A percentile compares a stretch with the other conserved stretches of the same genome.
phyloP scores from a whole-genome alignment of 2,113 vertebrate genomes.

The Aegithalos caudatus region DNA sequence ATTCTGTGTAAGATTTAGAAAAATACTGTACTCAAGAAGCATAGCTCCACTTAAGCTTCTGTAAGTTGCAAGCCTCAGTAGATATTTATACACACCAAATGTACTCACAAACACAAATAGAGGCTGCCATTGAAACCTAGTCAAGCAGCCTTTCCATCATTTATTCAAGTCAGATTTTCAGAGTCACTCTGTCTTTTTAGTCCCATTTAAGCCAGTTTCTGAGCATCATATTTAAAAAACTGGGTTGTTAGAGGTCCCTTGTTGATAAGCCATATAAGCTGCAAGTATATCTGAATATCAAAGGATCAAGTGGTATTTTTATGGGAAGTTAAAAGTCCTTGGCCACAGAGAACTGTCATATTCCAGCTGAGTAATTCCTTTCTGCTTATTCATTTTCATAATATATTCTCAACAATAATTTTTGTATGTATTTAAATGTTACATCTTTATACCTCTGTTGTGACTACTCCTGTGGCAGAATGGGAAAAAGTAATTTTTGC shows the following conservation, averaged over 20 bases:
- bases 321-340: not conserved
- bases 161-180: not conserved
- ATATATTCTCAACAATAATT: not conserved
- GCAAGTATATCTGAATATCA: not conserved
- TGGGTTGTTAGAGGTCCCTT: not conserved
- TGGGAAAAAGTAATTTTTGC: not conserved
- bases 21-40: too few species aligned
- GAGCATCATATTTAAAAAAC: not conserved
- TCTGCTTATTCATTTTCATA: not conserved
- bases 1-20: not conserved
- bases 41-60: not conserved
- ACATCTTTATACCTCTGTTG: not conserved
- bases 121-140: not conserved
- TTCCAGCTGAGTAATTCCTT: not conserved
- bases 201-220: not conserved
- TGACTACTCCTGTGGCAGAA: not conserved
- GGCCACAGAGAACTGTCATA: not conserved
- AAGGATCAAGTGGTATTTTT: not conserved
- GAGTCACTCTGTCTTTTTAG: not conserved
- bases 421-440: not conserved
- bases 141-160: not conserved
- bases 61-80: not conserved
- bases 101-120: not conserved
- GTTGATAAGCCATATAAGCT: not conserved
- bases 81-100: not conserved